phyloP scores from a whole-genome alignment of 2,113 vertebrate species.

The Sardina pilchardus region DNA sequence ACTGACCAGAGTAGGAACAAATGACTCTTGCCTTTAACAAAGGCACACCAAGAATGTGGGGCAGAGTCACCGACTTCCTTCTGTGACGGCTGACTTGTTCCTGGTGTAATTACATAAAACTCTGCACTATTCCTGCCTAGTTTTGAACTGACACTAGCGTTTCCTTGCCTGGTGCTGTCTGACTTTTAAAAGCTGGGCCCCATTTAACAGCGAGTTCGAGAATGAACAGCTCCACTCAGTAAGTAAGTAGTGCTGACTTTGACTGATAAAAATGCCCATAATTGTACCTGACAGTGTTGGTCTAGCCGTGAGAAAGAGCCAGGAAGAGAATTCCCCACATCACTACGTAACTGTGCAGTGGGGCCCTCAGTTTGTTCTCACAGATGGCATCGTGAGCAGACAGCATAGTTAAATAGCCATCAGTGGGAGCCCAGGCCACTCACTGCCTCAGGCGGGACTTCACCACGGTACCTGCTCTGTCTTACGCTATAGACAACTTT shows the following conservation, averaged over 20 bases:
- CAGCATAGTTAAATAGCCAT: not conserved
- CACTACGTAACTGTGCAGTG: not conserved
- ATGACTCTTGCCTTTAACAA: not conserved
- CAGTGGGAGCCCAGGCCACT: not conserved
- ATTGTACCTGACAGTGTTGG: constrained; percentile 33
- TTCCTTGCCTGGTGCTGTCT: constrained; percentile 4
- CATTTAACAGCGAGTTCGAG: not conserved
- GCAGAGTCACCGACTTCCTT: not conserved
- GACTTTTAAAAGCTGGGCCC: not conserved
- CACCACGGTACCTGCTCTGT: not conserved
- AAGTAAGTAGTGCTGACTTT: not conserved
- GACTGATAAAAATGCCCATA: constrained; percentile 30
- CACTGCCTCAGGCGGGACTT: not conserved
- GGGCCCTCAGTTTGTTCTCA: not conserved
- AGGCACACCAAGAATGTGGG: not conserved
- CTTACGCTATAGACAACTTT: not conserved
- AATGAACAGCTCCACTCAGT: not conserved
- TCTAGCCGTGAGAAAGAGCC: constrained; percentile 31
- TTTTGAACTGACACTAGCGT: not conserved
- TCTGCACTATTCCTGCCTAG: not conserved
- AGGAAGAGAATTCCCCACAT: constrained; percentile 20
- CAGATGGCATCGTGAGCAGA: not conserved
- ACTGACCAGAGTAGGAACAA: not conserved
- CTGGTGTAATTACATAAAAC: not conserved
- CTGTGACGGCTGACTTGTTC: not conserved